These are phyloP conservation scores for Hipparchia sbordonii DNA, from an alignment of 2,888 invertebrate genomes.

Conservation along the genomic window DNA sequence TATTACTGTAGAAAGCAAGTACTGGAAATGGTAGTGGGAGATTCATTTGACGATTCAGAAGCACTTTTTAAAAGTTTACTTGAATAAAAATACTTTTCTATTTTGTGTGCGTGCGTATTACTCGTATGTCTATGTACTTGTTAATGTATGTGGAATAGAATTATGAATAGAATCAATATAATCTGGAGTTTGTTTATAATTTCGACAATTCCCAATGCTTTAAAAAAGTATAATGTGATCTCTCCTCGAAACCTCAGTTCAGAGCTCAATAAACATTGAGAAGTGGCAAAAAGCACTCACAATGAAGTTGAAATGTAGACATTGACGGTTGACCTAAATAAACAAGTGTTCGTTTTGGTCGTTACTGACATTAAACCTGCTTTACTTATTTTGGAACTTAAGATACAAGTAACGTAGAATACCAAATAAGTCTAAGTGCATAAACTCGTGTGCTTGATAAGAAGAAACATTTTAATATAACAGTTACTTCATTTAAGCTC, in stretches of 20 bases:
- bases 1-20: too few species aligned
- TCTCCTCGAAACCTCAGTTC: background rate
- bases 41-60: too few species aligned
- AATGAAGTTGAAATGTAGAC: slow-evolving; percentile 1
- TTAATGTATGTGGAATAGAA: too few species aligned
- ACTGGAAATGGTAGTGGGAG: too few species aligned
- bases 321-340: slow-evolving; percentile 2
- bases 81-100: too few species aligned
- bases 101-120: too few species aligned
- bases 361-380: background rate
- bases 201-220: background rate
- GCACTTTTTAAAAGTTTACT: too few species aligned
- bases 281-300: background rate
- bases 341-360: background rate
- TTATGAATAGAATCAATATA: too few species aligned
- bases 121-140: too few species aligned
- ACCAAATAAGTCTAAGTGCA: background rate
- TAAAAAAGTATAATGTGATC: background rate
- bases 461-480: background rate
- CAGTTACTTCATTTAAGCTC: background rate
- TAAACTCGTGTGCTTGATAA: background rate
- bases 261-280: background rate
- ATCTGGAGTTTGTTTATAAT: too few species aligned
- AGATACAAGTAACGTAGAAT: background rate
- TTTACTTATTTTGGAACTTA: background rate